Percentiles rank a stretch among this genome's conserved stretches.
phyloP scores from a whole-genome alignment of 2,113 vertebrate genomes.

The Pandion haliaetus region DNA sequence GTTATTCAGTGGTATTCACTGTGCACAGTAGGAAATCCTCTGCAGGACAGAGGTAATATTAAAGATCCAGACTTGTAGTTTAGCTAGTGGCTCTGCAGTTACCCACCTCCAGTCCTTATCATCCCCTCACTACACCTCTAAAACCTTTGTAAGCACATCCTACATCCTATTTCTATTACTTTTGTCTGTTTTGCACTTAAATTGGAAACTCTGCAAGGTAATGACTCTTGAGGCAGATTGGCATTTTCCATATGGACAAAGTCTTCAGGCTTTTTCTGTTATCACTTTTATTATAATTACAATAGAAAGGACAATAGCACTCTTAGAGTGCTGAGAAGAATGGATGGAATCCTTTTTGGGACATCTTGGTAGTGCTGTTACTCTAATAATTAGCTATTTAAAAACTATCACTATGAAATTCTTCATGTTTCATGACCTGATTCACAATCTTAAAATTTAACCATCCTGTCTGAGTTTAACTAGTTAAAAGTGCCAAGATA shows the following conservation, averaged over 20 bases:
- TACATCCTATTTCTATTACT: not conserved
- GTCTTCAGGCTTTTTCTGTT: not conserved
- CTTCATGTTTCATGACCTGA: not conserved
- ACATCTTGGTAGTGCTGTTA: not conserved
- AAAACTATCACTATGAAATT: not conserved
- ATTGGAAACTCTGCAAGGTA: not conserved
- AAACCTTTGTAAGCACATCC: not conserved
- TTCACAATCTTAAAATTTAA: not conserved
- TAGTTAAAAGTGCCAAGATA: not conserved
- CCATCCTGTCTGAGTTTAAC: not conserved
- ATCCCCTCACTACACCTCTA: not conserved
- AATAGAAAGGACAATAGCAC: not conserved
- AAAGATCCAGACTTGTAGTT: not conserved
- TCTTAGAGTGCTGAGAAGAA: not conserved
- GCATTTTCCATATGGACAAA: not conserved
- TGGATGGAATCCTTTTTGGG: not conserved
- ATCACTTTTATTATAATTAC: not conserved
- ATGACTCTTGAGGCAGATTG: not conserved
- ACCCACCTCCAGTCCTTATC: not conserved
- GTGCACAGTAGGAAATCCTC: not conserved
- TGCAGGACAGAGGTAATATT: not conserved
- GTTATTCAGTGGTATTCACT: not conserved
- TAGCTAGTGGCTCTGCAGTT: not conserved
- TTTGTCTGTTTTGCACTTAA: not conserved
- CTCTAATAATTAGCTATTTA: not conserved